phyloP scores from a whole-genome alignment of 35 echinoderm and acorn worm genomes.

The Ophiothrix spiculata region DNA sequence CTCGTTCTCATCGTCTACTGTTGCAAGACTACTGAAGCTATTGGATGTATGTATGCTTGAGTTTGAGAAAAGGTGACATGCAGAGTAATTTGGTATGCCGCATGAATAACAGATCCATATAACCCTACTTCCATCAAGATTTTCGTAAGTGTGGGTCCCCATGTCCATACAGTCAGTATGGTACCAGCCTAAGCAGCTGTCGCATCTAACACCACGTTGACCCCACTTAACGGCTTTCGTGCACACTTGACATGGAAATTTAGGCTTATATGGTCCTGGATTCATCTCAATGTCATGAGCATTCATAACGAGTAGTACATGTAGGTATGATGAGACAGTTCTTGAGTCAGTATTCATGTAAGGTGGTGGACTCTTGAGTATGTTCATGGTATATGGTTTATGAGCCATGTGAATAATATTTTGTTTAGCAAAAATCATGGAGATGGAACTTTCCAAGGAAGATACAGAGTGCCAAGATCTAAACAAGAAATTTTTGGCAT shows the following conservation, averaged over 20 bases:
- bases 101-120: background rate
- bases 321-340: background rate
- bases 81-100: background rate
- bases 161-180: conserved; percentile 55
- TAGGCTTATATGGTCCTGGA: conserved; percentile 34
- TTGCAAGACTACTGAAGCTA: background rate
- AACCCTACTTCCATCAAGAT: background rate
- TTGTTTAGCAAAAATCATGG: background rate
- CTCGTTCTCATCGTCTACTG: background rate
- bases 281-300: conserved; percentile 32
- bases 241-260: conserved; percentile 56
- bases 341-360: background rate
- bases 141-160: conserved; percentile 10
- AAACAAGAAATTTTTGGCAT: background rate
- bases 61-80: background rate
- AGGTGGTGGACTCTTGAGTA: background rate
- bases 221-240: conserved; percentile 33
- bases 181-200: conserved; percentile 46
- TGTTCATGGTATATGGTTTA: background rate
- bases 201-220: conserved; percentile 25
- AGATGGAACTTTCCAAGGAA: background rate
- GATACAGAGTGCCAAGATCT: background rate
- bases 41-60: background rate
- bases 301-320: background rate
- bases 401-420: background rate